A percentile compares a stretch with the other conserved stretches of the same genome.
Conservation (phyloP, 2,113 vertebrate genomes). For the Hemicordylus capensis region DNA sequence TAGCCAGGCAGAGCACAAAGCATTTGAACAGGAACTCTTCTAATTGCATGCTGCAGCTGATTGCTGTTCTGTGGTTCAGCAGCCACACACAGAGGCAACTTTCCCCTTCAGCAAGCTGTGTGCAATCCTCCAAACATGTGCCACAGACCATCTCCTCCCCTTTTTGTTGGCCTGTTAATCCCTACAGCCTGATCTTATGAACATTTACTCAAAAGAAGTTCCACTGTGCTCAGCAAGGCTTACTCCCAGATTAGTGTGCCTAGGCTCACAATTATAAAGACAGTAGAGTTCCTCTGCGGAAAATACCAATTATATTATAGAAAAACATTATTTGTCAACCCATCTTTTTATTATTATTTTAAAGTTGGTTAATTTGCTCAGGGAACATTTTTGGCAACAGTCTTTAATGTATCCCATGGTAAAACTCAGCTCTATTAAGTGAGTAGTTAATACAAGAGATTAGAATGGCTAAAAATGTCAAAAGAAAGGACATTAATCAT, state of each 20-base stretch:
- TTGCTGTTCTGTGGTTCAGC: slow-evolving; percentile 9
- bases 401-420: neutral
- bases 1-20: slow-evolving; percentile 27
- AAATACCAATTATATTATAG: neutral
- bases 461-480: neutral
- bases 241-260: neutral
- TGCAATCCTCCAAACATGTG: slow-evolving; percentile 35
- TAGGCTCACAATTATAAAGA: neutral
- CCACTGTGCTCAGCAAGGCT: neutral
- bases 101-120: neutral
- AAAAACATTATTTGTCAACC: neutral
- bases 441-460: neutral
- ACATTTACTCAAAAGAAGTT: neutral
- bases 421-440: neutral
- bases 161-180: neutral
- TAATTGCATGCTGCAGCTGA: neutral
- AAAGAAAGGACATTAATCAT: neutral
- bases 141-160: slow-evolving; percentile 17
- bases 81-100: slow-evolving; percentile 17
- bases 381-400: neutral
- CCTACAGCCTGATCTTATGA: neutral
- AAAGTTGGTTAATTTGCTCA: neutral
- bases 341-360: neutral
- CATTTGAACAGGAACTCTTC: neutral
- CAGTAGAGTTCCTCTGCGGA: neutral